Conservation (phyloP, 2,797 vertebrate genomes). For the Salarias fasciatus region DNA sequence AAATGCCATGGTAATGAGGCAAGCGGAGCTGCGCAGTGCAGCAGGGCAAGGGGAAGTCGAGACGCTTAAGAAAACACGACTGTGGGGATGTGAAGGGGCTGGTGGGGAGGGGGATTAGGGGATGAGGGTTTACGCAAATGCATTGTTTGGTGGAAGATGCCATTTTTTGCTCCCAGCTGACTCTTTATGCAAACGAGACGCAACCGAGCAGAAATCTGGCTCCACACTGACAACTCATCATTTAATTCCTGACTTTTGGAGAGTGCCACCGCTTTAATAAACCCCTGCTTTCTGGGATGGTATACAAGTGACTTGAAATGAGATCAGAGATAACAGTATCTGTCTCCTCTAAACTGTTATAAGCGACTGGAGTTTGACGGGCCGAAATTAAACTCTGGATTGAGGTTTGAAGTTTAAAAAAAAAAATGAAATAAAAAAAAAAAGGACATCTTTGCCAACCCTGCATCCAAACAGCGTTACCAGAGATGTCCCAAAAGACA, state of each 20-base stretch:
- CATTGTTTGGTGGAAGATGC: constrained; percentile 53
- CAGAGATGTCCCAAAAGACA: constrained; percentile 63
- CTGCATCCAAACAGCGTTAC: constrained; percentile 47
- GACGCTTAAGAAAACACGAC: constrained; percentile 42
- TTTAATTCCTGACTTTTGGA: constrained; percentile 66
- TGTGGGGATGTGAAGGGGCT: constrained; percentile 34
- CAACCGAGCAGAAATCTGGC: constrained; percentile 58
- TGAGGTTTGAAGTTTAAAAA: constrained; percentile 35
- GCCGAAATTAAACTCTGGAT: constrained; percentile 44
- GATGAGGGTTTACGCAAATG: constrained; percentile 40
- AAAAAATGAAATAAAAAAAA: too few species aligned
- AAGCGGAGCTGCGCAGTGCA: constrained; percentile 47
- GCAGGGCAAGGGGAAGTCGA: constrained; percentile 35
- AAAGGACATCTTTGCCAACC: constrained; percentile 52
- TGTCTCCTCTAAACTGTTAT: constrained; percentile 30
- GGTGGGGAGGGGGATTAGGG: constrained; percentile 36
- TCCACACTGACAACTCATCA: constrained; percentile 64
- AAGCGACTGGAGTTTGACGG: constrained; percentile 39
- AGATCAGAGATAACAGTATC: constrained; percentile 39
- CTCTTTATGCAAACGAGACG: constrained; percentile 68
- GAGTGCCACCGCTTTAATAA: constrained; percentile 62
- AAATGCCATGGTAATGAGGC: constrained; percentile 63
- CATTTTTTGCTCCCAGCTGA: constrained; percentile 55
- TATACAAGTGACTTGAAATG: constrained; percentile 35
- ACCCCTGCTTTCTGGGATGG: constrained; percentile 28